Conservation (phyloP, 2,113 vertebrate species). For the Oenanthe oenanthe region DNA sequence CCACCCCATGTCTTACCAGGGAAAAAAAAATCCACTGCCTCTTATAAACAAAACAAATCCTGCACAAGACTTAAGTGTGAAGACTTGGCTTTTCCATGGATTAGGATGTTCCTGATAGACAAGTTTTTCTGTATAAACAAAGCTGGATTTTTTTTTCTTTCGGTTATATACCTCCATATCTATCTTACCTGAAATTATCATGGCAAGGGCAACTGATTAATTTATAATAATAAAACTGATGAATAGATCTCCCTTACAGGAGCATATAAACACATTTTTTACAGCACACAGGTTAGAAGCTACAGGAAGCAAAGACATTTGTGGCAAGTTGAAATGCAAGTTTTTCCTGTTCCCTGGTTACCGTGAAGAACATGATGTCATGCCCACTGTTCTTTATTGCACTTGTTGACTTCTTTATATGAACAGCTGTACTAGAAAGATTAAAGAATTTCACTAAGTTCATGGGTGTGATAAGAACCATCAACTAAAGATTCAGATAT, state of each 20-base stretch:
- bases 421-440: background rate
- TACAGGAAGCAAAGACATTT: background rate
- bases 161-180: background rate
- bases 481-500: background rate
- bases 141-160: background rate
- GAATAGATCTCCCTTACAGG: background rate
- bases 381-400: background rate
- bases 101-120: background rate
- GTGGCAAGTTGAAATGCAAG: slow-evolving; percentile 1
- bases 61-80: background rate
- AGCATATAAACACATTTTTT: background rate
- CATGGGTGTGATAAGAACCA: background rate
- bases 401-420: background rate
- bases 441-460: background rate
- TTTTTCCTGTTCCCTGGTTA: slow-evolving; percentile 6
- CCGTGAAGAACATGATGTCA: background rate
- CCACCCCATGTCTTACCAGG: background rate
- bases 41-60: background rate
- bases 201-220: background rate
- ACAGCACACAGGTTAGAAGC: background rate
- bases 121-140: background rate
- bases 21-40: background rate
- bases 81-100: background rate
- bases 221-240: background rate
- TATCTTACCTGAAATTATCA: background rate